Percentiles rank a stretch among this genome's conserved stretches.
Evolutionary conservation across 2,888 invertebrate species (phyloP).

Genomic region (Coleophora flavipennella): DNA sequence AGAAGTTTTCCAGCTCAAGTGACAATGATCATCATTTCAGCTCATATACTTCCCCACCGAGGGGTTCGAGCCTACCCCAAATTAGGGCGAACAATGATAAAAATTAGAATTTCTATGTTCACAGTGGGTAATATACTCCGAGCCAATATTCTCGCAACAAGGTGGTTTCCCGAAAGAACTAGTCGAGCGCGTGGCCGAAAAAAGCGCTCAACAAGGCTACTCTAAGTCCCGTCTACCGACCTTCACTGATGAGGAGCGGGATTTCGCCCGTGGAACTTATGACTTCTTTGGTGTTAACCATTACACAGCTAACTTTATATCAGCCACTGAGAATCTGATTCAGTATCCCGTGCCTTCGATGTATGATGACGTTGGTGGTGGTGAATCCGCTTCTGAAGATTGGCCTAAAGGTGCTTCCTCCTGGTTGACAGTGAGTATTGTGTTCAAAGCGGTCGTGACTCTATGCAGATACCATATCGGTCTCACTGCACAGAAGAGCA

Average conservation of each 20-base stretch:
- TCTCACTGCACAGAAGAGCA: no score
- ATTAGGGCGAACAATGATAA: no score
- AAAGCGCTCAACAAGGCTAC: slow-evolving; percentile 53
- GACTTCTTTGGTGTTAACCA: slow-evolving; percentile 76
- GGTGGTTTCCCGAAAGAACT: slow-evolving; percentile 70
- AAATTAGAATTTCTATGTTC: slow-evolving; percentile 14
- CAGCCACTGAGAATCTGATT: slow-evolving; percentile 22
- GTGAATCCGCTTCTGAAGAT: slow-evolving; percentile 18
- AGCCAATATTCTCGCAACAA: slow-evolving; percentile 58
- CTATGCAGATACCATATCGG: no score
- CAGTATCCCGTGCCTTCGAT: slow-evolving; percentile 25
- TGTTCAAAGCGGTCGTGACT: no score
- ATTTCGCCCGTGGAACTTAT: slow-evolving; percentile 32
- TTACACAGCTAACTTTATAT: slow-evolving; percentile 64
- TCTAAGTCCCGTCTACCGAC: slow-evolving; percentile 49
- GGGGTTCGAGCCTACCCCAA: no score
- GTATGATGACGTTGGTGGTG: slow-evolving; percentile 27
- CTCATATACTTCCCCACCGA: no score
- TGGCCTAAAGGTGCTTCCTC: slow-evolving; percentile 31
- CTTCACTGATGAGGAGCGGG: slow-evolving; percentile 51
- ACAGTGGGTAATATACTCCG: slow-evolving; percentile 56
- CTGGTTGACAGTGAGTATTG: slow-evolving; percentile 33
- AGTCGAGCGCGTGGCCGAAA: slow-evolving; percentile 48
- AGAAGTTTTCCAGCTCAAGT: no score
- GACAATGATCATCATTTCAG: no score